Base-by-base conservation (phyloP, 2,113 vertebrate genomes). In the Hippocampus zosterae region DNA sequence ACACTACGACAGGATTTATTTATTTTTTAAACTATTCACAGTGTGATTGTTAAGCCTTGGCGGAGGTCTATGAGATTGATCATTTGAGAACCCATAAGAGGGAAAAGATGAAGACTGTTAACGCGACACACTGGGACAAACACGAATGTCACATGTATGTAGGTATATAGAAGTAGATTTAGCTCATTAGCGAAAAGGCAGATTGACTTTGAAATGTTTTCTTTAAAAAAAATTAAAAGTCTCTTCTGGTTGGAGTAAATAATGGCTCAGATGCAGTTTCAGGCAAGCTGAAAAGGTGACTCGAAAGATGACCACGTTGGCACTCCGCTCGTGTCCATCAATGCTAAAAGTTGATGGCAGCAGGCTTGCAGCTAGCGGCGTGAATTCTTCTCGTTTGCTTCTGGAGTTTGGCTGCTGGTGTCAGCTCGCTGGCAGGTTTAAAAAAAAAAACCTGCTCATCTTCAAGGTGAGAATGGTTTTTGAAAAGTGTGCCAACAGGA, bases 191-290 rank as follows among this genome's bases (percentile, higher is more conserved):
- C 44, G n/a, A 87, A 87, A 85, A 91, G 75, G 79, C 85, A 88
- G 83, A 90, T 81, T 84, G 86, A 84, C 76, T 87, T 79, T 81
- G 87, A 85, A 74, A 42, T 81, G 79, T 21, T 81, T 87, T 81
- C 3, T 29, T 29, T 29, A n/a, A n/a, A n/a, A n/a, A n/a, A 7
- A 37, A 65, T 1, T 5, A 78, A 66, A 37, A 27, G 74, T 75
- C 3, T 75, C 33, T 69, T 82, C 76, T 82, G 69, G 76, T 85
- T 84, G 75, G 85, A 87, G 75, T 82, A 90, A 89, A 74, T 79
- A 87, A 91, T 92, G 92, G 91, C 92, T 92, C 92, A 92, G 90
- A 90, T 85, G 88, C 90, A 92, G 89, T 86, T 88, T 82, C 79
- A 88, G 90, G 88, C 76, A 85, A 82, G 81, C 69, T 53, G 84